phyloP scores from a whole-genome alignment of 2,113 vertebrate genomes.

The Camelus bactrianus region DNA sequence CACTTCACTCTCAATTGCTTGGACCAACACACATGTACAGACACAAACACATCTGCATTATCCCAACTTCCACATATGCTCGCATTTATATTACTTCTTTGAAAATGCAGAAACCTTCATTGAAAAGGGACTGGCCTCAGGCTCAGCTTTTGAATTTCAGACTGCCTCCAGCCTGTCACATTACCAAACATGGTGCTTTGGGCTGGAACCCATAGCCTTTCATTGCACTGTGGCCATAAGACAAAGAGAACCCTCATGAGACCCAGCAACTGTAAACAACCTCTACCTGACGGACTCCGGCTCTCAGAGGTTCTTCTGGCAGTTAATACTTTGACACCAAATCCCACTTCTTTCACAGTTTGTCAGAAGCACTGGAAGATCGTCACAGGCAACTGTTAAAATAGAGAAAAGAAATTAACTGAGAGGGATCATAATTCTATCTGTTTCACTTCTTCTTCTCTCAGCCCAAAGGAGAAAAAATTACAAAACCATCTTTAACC shows the following conservation, averaged over 20 bases:
- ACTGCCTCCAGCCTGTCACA: background rate
- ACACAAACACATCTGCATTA: background rate
- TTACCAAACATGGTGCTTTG: background rate
- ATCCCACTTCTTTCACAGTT: background rate
- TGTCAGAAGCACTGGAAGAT: constrained; percentile 30
- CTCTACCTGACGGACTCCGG: background rate
- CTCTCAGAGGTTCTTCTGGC: background rate
- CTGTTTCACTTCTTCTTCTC: constrained; percentile 42
- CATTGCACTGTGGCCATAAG: background rate
- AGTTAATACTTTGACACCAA: background rate
- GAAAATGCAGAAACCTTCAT: background rate
- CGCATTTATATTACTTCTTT: background rate
- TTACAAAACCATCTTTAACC: constrained; percentile 57
- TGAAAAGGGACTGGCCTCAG: background rate
- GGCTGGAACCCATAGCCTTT: background rate
- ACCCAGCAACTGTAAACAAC: background rate
- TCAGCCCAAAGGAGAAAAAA: constrained; percentile 18
- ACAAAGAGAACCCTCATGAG: background rate
- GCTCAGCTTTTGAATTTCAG: background rate
- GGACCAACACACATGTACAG: background rate
- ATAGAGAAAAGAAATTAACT: constrained; percentile 52
- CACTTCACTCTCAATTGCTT: background rate
- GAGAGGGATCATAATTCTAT: constrained; percentile 35
- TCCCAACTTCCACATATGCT: background rate
- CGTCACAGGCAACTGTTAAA: background rate